Evolutionary conservation across 2,888 invertebrate species (phyloP).

Genomic region (Belgica antarctica): DNA sequence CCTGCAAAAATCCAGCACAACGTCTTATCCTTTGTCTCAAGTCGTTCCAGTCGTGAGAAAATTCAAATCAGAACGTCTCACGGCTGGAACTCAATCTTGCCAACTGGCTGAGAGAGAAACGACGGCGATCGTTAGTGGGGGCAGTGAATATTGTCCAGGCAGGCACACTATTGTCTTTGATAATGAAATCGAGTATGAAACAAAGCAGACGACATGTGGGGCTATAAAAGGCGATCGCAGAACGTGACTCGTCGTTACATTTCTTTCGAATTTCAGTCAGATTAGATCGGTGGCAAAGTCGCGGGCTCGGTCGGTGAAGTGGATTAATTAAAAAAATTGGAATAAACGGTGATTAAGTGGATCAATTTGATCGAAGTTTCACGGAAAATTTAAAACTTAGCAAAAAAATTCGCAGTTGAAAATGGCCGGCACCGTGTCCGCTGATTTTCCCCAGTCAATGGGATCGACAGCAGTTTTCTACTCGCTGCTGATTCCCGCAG

Average conservation of each 20-base stretch:
- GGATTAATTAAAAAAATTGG: neutral
- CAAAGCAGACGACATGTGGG: neutral
- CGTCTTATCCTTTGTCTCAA: no score
- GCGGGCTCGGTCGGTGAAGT: neutral
- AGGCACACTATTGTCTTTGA: no score
- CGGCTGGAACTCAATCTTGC: no score
- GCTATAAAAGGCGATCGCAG: neutral
- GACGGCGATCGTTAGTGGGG: no score
- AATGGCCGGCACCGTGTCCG: conserved; percentile 55
- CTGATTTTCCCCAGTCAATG: conserved; percentile 55
- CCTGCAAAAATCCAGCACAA: no score
- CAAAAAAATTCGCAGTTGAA: conserved; percentile 47
- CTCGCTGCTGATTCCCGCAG: conserved; percentile 68
- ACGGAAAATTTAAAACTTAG: no score
- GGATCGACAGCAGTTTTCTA: conserved; percentile 65
- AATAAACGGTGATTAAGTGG: neutral
- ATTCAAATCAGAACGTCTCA: no score
- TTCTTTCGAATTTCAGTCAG: neutral
- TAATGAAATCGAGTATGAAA: neutral
- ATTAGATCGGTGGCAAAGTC: neutral
- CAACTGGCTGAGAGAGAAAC: no score
- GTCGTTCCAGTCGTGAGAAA: no score
- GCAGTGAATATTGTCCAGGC: no score
- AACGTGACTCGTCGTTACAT: neutral
- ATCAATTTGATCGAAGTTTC: no score